A percentile compares a stretch with the other conserved stretches of the same genome.
Conservation (phyloP, 2,888 invertebrate genomes). For the Ceriagrion tenellum region DNA sequence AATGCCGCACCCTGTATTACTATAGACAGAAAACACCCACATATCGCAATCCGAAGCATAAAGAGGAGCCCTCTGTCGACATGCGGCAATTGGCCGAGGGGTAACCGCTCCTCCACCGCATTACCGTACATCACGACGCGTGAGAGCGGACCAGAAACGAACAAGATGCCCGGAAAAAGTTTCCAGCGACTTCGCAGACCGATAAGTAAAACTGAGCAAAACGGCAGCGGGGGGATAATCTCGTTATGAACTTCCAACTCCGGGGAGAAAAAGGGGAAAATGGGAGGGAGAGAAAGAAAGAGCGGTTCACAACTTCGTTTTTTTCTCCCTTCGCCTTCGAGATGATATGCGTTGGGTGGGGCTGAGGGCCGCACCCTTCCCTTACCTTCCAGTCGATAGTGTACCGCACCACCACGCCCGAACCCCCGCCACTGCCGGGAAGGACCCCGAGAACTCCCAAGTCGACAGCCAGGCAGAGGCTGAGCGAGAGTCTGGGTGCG, state of each 20-base stretch:
- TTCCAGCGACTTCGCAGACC: not conserved
- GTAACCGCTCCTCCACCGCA: too few relatives aligned
- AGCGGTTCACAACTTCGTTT: not conserved
- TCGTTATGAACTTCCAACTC: conserved; percentile 32
- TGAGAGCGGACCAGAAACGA: not conserved
- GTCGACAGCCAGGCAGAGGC: not conserved
- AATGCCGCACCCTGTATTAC: too few relatives aligned
- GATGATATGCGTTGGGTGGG: not conserved
- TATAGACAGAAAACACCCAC: too few relatives aligned
- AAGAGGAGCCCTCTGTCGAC: not conserved
- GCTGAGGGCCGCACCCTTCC: not conserved
- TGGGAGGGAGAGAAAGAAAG: not conserved
- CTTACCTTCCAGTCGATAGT: not conserved
- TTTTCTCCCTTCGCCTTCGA: not conserved
- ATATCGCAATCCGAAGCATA: too few relatives aligned
- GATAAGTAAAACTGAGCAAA: not conserved
- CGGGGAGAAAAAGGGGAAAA: not conserved
- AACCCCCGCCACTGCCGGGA: not conserved
- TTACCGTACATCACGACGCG: not conserved
- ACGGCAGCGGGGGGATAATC: not conserved
- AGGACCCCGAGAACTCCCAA: not conserved
- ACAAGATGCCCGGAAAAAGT: not conserved
- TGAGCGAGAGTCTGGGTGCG: not conserved
- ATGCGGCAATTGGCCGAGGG: not conserved
- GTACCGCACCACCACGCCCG: not conserved